Evolutionary conservation across 2,888 invertebrate genomes (phyloP), one percentile per base, ranked within the genome.

Genomic region (Chouioia cunea): DNA sequence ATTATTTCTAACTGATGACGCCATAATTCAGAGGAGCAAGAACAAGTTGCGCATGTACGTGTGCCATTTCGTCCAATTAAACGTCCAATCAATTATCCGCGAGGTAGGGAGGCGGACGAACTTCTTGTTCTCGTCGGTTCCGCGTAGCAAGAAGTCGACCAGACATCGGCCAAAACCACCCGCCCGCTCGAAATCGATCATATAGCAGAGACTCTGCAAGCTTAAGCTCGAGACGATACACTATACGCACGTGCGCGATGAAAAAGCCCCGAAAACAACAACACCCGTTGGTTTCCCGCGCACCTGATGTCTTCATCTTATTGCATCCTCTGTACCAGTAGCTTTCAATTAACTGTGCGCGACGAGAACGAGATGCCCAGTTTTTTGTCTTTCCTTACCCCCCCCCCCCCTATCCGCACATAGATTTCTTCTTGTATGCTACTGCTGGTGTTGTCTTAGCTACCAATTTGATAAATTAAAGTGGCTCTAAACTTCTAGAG

Each of bases 1-100:
- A 81, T 82, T 82, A 82, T 82, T 82, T 82, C 79, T 82, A 82
- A 82, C 81, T 81, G 80, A 82, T 81, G 81, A 81, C 77, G 79
- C 80, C 77, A 82, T 82, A 82, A 82, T 82, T 82, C 81, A 82
- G 78, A 36, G 36, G 4, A 36, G 36, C 6, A 36, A 36, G 36
- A 36, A 36, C 36, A 10, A 12, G 36, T 74, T 72, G 73, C 64
- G 71, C 74, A 73, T 74, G 65, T 74, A 71, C 62, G 70, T 65
- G 65, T 74, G 75, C 77, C 76, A 74, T 76, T 76, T 76, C 76
- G 76, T 79, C 78, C 80, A 80, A 81, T 79, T 79, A 79, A 79
- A 80, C 75, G 74, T 75, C 77, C 76, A 77, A 80, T 79, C 80
- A 80, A 80, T 78, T 81, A 79, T 73, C 76, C 74, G 65, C 47